A percentile compares a stretch with the other conserved stretches of the same genome.
Evolutionary conservation across 2,797 vertebrate species (phyloP).

Genomic region (Carcharodon carcharias): DNA sequence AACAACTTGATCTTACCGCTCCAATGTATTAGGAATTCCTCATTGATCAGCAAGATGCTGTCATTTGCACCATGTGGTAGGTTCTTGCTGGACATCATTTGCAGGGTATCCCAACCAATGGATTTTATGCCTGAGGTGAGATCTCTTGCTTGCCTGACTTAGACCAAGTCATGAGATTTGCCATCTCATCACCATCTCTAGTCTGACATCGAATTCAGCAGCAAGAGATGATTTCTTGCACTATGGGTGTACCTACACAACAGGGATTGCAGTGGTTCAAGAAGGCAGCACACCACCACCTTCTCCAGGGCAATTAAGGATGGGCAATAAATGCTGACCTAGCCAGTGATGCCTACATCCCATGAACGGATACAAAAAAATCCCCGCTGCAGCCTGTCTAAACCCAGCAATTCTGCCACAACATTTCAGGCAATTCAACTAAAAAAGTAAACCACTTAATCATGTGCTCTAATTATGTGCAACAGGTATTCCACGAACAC

Average conservation of each 20-base stretch:
- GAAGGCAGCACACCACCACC: too few species aligned
- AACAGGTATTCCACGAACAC: constrained; percentile 83
- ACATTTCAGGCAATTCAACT: background rate
- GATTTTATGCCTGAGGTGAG: background rate
- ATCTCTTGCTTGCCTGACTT: background rate
- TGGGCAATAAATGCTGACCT: too few species aligned
- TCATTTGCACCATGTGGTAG: background rate
- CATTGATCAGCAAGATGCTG: constrained; percentile 22
- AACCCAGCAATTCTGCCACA: background rate
- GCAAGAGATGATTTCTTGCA: background rate
- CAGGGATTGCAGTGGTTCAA: too few species aligned
- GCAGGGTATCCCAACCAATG: background rate
- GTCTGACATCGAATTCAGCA: background rate
- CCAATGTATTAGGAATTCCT: background rate
- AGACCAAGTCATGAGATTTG: background rate
- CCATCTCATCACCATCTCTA: background rate
- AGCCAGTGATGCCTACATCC: too few species aligned
- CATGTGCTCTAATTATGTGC: background rate
- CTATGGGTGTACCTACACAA: too few species aligned
- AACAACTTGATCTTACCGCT: background rate
- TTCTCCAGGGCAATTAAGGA: too few species aligned
- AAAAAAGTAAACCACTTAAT: background rate
- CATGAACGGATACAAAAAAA: too few species aligned
- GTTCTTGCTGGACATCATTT: background rate
- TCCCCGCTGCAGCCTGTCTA: too few species aligned